Conservation (phyloP, 2,797 vertebrate species). For the Acanthopagrus latus region DNA sequence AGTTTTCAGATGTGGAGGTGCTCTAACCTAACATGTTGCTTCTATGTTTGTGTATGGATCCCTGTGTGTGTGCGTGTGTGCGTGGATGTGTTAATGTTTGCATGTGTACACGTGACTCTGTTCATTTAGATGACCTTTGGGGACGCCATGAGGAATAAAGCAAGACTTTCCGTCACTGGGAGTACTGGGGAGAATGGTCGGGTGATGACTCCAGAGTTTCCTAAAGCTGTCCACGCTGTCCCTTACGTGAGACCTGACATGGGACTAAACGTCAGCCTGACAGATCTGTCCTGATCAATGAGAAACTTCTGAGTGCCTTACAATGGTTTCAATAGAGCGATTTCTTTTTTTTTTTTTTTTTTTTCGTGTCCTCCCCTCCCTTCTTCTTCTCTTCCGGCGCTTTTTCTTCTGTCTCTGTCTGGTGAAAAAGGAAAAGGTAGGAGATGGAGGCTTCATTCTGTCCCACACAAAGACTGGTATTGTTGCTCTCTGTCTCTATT, state of each 20-base stretch:
- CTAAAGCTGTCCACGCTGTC: constrained; percentile 98
- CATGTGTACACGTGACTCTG: constrained; percentile 49
- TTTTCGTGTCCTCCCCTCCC: constrained; percentile 30
- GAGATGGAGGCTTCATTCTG: constrained; percentile 85
- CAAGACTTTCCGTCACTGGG: constrained; percentile 98
- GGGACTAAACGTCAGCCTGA: constrained; percentile 99
- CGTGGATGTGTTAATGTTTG: constrained; percentile 36
- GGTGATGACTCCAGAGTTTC: constrained; percentile 99
- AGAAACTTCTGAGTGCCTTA: constrained; percentile 99
- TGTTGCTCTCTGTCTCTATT: constrained; percentile 75
- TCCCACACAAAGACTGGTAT: constrained; percentile 89
- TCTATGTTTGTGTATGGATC: constrained; percentile 68
- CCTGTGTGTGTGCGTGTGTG: constrained; percentile 40
- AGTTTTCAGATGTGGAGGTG: constrained; percentile 43
- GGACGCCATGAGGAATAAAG: constrained; percentile 97
- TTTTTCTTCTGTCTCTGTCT: constrained; percentile 70
- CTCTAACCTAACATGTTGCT: constrained; percentile 59
- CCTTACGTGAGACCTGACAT: constrained; percentile 98
- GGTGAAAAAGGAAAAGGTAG: constrained; percentile 85
- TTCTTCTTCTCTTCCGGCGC: constrained; percentile 46
- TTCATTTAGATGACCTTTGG: constrained; percentile 94
- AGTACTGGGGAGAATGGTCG: constrained; percentile 99
- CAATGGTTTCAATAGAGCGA: constrained; percentile 89
- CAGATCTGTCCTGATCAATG: constrained; percentile 98
- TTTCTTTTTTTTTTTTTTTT: constrained; percentile 10